Evolutionary conservation across 2,797 vertebrate genomes (phyloP).

Genomic region (Netta rufina): DNA sequence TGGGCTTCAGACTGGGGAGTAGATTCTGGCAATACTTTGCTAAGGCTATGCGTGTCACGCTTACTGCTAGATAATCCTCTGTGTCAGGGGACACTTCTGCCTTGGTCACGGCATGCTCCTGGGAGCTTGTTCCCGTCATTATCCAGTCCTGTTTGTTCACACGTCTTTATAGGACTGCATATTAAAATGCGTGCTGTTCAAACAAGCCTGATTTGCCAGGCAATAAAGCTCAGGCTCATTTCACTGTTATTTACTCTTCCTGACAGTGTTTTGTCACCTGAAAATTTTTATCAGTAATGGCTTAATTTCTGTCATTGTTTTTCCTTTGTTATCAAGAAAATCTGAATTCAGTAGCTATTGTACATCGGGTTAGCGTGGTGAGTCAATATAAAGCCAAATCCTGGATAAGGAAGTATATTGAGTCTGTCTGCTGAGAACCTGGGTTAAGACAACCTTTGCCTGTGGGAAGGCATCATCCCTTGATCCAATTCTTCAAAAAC

Average conservation of each 20-base stretch:
- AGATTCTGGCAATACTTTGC: background rate
- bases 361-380: background rate
- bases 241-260: background rate
- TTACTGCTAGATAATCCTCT: background rate
- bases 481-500: background rate
- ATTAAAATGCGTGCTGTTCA: background rate
- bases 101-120: background rate
- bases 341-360: background rate
- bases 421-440: background rate
- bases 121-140: background rate
- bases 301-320: background rate
- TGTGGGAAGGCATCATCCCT: background rate
- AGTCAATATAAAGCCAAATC: background rate
- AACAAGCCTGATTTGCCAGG: background rate
- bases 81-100: background rate
- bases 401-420: background rate
- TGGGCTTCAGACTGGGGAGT: background rate
- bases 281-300: background rate
- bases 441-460: background rate
- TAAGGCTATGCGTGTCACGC: fast-evolving
- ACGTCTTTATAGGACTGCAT: background rate
- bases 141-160: background rate
- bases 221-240: background rate
- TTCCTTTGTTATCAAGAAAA: background rate
- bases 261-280: background rate